Evolutionary conservation across 2,113 vertebrate species (phyloP), one percentile per base, ranked within the genome.

Genomic region (Taxidea taxus): DNA sequence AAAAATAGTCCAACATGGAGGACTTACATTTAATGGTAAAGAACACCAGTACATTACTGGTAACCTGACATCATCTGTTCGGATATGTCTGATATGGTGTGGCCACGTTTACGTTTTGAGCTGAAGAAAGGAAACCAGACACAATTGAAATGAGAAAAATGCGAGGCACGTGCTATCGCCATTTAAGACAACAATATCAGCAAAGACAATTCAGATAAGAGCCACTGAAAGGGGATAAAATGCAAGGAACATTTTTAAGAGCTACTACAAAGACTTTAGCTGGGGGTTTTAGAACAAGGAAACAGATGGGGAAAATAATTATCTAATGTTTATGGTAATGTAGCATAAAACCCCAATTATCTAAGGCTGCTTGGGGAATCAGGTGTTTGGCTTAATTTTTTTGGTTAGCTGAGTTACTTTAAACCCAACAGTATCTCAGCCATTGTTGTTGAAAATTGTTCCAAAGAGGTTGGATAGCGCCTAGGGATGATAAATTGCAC

Each of bases 261-360:
- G 64, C 54, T 72, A 70, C 21, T 86, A 21, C 64, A 96, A 86
- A 91, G 58, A 89, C 11, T 72, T 96, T 77, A 72, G 25, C 66
- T 56, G 44, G 58, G 75, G 29, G 37, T 78, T 87, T 95, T 72
- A 94, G 92, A 94, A 93, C 23, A 78, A 23, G 58, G 21, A 91
- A 97, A 83, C 72, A 96, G 92, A 97, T 97, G 94, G 74, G 37
- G 60, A 7, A 94, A 97, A 91, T 97, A 95, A 96, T 90, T 78
- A 34, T 90, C 64, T 82, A 91, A 95, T 27, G 3, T 93, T 90
- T 91, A 89, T 94, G 87, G 85, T 96, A 97, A 96, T 96, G 74
- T 78, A 95, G 60, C 58, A 92, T 96, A 96, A 97, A 97, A 86
- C 87, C 66, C 64, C 72, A 78, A 83, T 95, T 97, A 93, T 90